Evolutionary conservation across 2,113 vertebrate genomes (phyloP).

Genomic region (Strix aluco): DNA sequence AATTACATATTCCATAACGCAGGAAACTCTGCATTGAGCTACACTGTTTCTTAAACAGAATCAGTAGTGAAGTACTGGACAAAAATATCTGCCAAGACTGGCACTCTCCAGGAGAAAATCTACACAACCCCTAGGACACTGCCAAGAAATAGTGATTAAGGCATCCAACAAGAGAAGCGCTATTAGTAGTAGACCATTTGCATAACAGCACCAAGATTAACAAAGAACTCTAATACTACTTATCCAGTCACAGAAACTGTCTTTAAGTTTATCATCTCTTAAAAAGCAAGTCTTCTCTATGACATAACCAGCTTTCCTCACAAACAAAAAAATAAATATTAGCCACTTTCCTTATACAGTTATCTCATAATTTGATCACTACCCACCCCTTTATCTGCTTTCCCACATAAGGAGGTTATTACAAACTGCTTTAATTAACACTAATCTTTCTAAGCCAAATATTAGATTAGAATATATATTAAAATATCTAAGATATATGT

Average conservation of each 20-base stretch:
- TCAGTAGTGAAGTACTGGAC: not conserved
- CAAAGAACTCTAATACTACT: not conserved
- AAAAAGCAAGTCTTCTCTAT: not conserved
- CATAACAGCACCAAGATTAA: not conserved
- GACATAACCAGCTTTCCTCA: not conserved
- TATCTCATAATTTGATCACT: not conserved
- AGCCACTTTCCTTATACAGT: not conserved
- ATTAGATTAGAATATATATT: not conserved
- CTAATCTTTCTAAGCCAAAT: not conserved
- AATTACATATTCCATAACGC: not conserved
- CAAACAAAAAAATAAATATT: not conserved
- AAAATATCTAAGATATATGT: not conserved
- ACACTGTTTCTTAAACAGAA: not conserved
- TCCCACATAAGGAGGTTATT: not conserved
- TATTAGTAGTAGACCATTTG: not conserved
- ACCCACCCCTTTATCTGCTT: not conserved
- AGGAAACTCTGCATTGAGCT: not conserved
- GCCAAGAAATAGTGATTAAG: not conserved
- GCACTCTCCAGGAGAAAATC: not conserved
- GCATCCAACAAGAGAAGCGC: not conserved
- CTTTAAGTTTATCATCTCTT: not conserved
- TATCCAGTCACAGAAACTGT: not conserved
- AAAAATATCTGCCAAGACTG: not conserved
- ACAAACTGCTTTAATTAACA: not conserved
- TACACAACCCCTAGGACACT: not conserved